Base-by-base conservation (phyloP, 2,113 vertebrate species). In the Engystomops pustulosus region DNA sequence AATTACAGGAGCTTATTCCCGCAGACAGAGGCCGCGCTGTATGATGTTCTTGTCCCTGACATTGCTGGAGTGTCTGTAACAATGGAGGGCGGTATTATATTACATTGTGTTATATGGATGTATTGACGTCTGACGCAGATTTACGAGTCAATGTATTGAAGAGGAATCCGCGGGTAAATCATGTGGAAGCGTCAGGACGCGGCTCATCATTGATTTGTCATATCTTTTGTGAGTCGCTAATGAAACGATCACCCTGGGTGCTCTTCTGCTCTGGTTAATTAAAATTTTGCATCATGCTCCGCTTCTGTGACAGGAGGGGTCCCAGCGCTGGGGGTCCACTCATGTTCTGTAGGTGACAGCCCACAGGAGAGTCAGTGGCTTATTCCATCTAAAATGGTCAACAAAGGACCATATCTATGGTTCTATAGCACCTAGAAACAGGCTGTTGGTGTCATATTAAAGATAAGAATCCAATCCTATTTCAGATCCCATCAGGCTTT, bases 121-220 rank as follows among this genome's bases (percentile, higher is more conserved):
- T 51, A 76, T 76, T 55, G 72, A 76, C 27, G 45, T 47, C 71
- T 27, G 12, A 2, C 45, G 45, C 27, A 49, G 71, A 75, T 75
- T 75, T 75, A 75, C 45, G 25, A 75, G 27, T 75, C 25, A 1
- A 32, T 10, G 18, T 34, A 32, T 32, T 36, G 30, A 8, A 36
- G 20, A 53, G 18, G 17, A 11, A n/a, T 47, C 11, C 18, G 15
- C 14, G 27, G 36, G 72, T 51, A 76, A 76, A 76, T 53, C 47
- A 71, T 34, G 30, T 17, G 60, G 14, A 18, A 17, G 41, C 70
- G 25, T 27, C 25, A 27, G 5, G 6, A 72, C 23, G 0, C 47
- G 6, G 49, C 49, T 49, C 72, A 53, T 34, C 49, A 76, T 76
- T 55, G 72, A 76, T 76, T 76, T 76, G 72, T 76, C 72, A 76